Evolutionary conservation across 2,888 invertebrate species (phyloP), one percentile per base, ranked within the genome.

Genomic region (Penaeus monodon): DNA sequence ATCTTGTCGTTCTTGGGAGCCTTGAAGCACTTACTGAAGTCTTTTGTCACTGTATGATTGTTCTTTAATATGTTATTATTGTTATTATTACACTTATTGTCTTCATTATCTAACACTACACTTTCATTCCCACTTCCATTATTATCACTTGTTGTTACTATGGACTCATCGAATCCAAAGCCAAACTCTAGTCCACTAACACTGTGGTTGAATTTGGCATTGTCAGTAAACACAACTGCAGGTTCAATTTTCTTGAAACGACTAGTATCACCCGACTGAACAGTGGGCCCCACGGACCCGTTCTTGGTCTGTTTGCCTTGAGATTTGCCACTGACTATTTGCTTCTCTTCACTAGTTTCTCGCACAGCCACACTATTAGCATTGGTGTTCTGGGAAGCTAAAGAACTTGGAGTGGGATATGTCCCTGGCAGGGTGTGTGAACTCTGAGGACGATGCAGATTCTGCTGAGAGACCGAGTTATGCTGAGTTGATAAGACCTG

Each of bases 211-310:
- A 88, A 88, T n/a, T 86, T 78, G 64, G 88, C 85, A 84, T 88
- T 88, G 84, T 88, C 88, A 68, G 88, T 86, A 83, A 88, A 88
- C 24, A 88, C 86, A 64, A 88, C 88, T 38, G 88, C 88, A 65
- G 88, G 86, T 65, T 88, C 88, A 29, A 83, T 64, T 49, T n/a
- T 87, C 49, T 80, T 85, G 65, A 79, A 57, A 70, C 85, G 85
- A 85, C 85, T 85, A 83, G 83, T 79, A 80, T 85, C 85, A 85
- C 86, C 73, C 24, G 86, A 79, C 73, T 68, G 79, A 44, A 73
- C 80, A 49, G 49, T 24, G 29, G 44, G 76, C 64, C 64, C 83
- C 76, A 73, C 64, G 8, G 82, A 57, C 63, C 82, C 82, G 74
- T 82, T 82, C 64, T 74, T 82, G 29, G 82, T 76, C n/a, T 73